A percentile compares a stretch with the other conserved stretches of the same genome.
Conservation (phyloP, 1,140 invertebrate species). For the Bemisia tabaci region DNA sequence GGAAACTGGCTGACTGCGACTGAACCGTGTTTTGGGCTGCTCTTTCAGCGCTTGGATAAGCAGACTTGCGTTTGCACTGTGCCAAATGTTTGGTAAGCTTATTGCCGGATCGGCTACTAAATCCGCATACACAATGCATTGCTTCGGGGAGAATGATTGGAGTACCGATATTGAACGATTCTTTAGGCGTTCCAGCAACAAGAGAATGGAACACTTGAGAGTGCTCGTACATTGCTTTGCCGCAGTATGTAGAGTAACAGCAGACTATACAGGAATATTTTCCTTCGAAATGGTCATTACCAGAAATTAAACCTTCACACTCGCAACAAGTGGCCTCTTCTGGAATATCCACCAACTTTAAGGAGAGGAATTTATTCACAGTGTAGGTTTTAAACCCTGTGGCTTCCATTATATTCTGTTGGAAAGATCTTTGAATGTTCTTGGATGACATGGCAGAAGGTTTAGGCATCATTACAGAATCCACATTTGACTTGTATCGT, state of each 20-base stretch:
- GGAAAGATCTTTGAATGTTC: background rate
- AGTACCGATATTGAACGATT: conserved; percentile 12
- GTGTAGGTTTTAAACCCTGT: background rate
- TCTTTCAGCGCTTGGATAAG: conserved; percentile 39
- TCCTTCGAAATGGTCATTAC: conserved; percentile 51
- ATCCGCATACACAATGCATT: conserved; percentile 62
- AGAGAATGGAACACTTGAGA: conserved; percentile 27
- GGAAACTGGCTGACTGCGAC: conserved; percentile 18
- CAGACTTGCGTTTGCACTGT: conserved; percentile 43
- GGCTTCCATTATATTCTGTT: background rate
- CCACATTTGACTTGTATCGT: background rate
- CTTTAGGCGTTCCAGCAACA: conserved; percentile 6
- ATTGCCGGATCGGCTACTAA: conserved; percentile 47
- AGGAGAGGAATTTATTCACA: conserved; percentile 5
- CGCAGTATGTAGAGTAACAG: conserved; percentile 58
- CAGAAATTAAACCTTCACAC: conserved; percentile 48
- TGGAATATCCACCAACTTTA: conserved; percentile 7
- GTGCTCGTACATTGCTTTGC: conserved; percentile 56
- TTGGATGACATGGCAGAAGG: conserved; percentile 3
- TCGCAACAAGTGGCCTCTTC: conserved; percentile 40
- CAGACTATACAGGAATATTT: conserved; percentile 56
- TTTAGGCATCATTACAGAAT: conserved; percentile 12
- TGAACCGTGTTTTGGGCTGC: conserved; percentile 13
- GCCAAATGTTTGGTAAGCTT: conserved; percentile 42
- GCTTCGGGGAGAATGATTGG: conserved; percentile 27